Percentiles rank a stretch among this genome's conserved stretches.
These are phyloP conservation scores for Lypha dubia DNA, from an alignment of 2,888 invertebrate genomes.

Conservation along the genomic window DNA sequence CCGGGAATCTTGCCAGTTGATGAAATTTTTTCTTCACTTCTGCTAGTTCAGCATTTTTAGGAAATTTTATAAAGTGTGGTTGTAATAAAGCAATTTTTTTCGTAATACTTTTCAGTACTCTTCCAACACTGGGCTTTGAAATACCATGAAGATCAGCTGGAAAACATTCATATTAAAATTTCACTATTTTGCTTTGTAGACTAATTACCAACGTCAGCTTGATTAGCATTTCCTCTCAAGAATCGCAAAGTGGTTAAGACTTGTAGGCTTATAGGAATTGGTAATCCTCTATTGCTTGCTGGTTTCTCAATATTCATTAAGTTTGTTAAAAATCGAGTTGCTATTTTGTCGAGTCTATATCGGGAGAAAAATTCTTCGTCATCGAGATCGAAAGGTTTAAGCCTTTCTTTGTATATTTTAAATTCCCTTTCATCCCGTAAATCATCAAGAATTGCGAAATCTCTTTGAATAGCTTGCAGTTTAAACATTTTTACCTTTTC, in stretches of 20 bases:
- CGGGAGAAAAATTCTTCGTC: conserved; percentile 9
- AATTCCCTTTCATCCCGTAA: conserved; percentile 1
- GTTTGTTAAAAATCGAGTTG: conserved; percentile 10
- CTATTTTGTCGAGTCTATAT: conserved; percentile 1
- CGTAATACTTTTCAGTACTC: conserved; percentile 37
- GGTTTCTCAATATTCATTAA: neutral
- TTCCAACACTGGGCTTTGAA: conserved; percentile 28
- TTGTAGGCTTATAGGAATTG: conserved; percentile 3
- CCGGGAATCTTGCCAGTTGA: conserved; percentile 16
- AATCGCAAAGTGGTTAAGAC: conserved; percentile 1
- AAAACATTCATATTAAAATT: neutral
- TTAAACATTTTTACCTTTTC: neutral
- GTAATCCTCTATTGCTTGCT: conserved; percentile 1
- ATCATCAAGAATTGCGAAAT: conserved; percentile 5
- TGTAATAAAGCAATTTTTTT: conserved; percentile 33
- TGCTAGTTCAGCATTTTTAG: conserved; percentile 1
- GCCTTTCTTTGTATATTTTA: neutral
- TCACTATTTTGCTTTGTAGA: neutral
- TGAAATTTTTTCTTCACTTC: conserved; percentile 28
- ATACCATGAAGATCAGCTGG: conserved; percentile 31
- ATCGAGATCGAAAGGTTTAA: neutral
- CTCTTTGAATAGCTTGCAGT: conserved; percentile 17
- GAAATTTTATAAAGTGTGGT: conserved; percentile 24
- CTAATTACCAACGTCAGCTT: conserved; percentile 4
- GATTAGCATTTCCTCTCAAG: conserved; percentile 7